A percentile compares a stretch with the other conserved stretches of the same genome.
Conservation (phyloP, 2,888 invertebrate species). For the Napeogenes inachia region DNA sequence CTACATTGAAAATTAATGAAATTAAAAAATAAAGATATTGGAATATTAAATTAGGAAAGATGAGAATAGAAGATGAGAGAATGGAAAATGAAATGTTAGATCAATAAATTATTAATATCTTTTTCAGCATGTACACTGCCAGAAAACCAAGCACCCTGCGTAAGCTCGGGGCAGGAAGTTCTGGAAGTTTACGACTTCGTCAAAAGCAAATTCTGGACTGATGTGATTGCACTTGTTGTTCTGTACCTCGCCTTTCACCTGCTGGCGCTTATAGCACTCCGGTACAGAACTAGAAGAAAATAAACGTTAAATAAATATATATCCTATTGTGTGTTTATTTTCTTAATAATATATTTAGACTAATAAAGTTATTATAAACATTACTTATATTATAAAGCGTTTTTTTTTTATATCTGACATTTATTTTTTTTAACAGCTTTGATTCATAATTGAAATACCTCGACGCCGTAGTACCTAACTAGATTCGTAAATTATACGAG, state of each 20-base stretch:
- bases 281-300: slow-evolving; percentile 79
- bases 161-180: slow-evolving; percentile 84
- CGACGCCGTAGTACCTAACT: too few species aligned
- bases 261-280: slow-evolving; percentile 82
- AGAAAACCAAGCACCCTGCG: slow-evolving; percentile 80
- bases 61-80: too few species aligned
- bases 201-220: slow-evolving; percentile 77
- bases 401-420: too few species aligned
- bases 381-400: too few species aligned
- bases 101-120: neutral
- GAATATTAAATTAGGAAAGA: too few species aligned
- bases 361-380: neutral
- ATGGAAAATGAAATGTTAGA: too few species aligned
- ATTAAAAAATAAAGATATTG: too few species aligned
- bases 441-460: too few species aligned
- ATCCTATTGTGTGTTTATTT: slow-evolving; percentile 6
- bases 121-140: slow-evolving; percentile 74
- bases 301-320: slow-evolving; percentile 31
- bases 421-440: too few species aligned
- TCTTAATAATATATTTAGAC: slow-evolving; percentile 3
- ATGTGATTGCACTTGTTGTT: slow-evolving; percentile 81
- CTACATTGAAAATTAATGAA: too few species aligned
- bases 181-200: slow-evolving; percentile 85
- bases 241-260: slow-evolving; percentile 84
- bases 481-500: too few species aligned